Evolutionary conservation across 2,888 invertebrate genomes (phyloP).

Genomic region (Leucophenga maculata): DNA sequence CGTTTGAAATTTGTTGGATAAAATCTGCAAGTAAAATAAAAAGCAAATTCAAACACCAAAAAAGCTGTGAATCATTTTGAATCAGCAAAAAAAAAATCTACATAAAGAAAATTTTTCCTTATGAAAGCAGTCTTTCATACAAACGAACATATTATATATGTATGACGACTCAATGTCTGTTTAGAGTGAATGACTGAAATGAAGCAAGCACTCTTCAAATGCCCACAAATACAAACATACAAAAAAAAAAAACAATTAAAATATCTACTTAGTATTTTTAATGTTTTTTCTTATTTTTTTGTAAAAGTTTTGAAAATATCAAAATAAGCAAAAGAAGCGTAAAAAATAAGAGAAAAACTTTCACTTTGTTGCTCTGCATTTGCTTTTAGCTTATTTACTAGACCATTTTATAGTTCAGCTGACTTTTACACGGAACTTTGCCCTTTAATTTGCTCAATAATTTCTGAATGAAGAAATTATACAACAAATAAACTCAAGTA

Average conservation of each 20-base stretch:
- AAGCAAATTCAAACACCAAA: background rate
- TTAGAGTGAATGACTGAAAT: background rate
- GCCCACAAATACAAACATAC: background rate
- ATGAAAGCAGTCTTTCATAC: background rate
- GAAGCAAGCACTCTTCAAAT: background rate
- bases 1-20: background rate
- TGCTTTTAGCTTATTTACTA: background rate
- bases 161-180: too few species aligned
- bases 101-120: background rate
- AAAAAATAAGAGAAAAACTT: constrained; percentile 1
- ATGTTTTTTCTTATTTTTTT: background rate
- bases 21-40: background rate
- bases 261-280: constrained; percentile 1
- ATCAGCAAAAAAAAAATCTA: background rate
- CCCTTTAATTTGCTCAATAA: background rate
- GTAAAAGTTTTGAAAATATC: background rate
- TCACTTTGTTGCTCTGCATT: background rate
- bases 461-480: too few species aligned
- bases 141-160: background rate
- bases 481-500: too few species aligned
- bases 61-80: background rate
- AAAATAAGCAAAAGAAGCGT: background rate
- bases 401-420: too few species aligned
- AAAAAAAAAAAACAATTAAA: background rate
- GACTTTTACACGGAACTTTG: background rate